Conservation (phyloP, 2,113 vertebrate species). For the Oryzias javanicus region DNA sequence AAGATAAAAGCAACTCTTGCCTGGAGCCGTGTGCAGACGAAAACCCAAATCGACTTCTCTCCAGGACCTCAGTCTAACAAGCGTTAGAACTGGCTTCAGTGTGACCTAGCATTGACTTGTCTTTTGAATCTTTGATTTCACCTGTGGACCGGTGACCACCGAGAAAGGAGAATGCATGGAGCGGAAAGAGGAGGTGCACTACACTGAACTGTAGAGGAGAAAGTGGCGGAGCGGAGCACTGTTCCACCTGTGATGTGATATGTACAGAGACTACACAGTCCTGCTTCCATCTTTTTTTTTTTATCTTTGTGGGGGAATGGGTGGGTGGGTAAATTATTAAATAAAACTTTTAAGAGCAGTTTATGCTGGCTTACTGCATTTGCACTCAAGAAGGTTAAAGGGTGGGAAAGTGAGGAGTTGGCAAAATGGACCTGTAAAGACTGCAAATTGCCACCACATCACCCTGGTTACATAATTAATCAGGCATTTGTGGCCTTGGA, state of each 20-base stretch:
- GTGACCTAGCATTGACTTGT: slow-evolving; percentile 27
- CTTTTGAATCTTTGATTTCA: slow-evolving; percentile 10
- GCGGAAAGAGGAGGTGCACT: slow-evolving; percentile 48
- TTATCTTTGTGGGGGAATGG: slow-evolving; percentile 10
- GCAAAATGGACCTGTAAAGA: slow-evolving; percentile 51
- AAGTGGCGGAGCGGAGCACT: slow-evolving; percentile 39
- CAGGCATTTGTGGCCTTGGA: slow-evolving; percentile 16
- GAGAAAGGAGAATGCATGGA: slow-evolving; percentile 27
- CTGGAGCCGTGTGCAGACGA: slow-evolving; percentile 53
- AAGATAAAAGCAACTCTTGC: slow-evolving; percentile 53
- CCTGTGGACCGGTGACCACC: slow-evolving; percentile 14
- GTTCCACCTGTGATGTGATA: slow-evolving; percentile 49
- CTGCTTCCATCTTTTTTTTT: slow-evolving; percentile 53
- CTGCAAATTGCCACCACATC: slow-evolving; percentile 35
- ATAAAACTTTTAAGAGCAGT: slow-evolving; percentile 53
- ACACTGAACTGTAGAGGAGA: slow-evolving; percentile 39
- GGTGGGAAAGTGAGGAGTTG: slow-evolving; percentile 26
- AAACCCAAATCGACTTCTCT: slow-evolving; percentile 40
- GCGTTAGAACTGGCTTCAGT: slow-evolving; percentile 41
- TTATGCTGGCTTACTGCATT: slow-evolving; percentile 74
- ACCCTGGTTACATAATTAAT: slow-evolving; percentile 25
- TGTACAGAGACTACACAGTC: slow-evolving; percentile 44
- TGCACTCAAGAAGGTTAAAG: slow-evolving; percentile 67
- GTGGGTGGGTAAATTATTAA: slow-evolving; percentile 68
- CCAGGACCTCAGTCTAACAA: slow-evolving; percentile 41